phyloP scores from a whole-genome alignment of 1,140 invertebrate species.

The Drosophila serrata region DNA sequence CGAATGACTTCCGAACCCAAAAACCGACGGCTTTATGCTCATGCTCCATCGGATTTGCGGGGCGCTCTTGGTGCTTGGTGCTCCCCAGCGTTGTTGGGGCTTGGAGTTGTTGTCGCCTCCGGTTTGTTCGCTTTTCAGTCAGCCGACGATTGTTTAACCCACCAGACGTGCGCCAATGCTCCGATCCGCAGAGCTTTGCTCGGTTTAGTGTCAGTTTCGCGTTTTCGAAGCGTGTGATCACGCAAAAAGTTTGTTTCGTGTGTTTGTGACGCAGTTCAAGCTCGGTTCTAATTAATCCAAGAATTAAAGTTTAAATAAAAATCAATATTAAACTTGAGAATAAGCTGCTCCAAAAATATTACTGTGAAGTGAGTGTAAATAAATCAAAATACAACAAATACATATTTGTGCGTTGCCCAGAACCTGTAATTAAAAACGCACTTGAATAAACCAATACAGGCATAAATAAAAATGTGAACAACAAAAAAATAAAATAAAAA shows the following conservation, averaged over 20 bases:
- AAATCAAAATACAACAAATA: conserved; percentile 22
- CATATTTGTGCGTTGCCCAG: conserved; percentile 31
- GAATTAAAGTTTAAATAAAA: neutral
- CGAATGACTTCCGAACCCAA: conserved; percentile 24
- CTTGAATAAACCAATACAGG: conserved; percentile 51
- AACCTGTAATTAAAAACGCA: conserved; percentile 77
- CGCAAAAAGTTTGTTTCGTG: conserved; percentile 6
- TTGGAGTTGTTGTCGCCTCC: conserved; percentile 48
- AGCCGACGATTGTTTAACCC: conserved; percentile 75
- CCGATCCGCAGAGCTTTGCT: conserved; percentile 16
- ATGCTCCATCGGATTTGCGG: conserved; percentile 44
- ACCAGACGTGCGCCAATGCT: conserved; percentile 57
- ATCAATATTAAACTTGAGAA: neutral
- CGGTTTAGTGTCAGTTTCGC: conserved; percentile 37
- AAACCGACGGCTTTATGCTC: conserved; percentile 40
- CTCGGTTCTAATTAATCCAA: conserved; percentile 17
- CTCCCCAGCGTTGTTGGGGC: conserved; percentile 25
- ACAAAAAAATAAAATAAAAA: conserved; percentile 6
- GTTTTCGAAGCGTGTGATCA: conserved; percentile 23
- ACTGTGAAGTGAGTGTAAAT: conserved; percentile 44
- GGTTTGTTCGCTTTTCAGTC: conserved; percentile 60
- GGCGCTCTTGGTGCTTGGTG: conserved; percentile 16
- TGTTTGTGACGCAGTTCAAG: conserved; percentile 23
- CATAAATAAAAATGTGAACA: conserved; percentile 4
- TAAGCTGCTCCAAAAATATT: conserved; percentile 20